A percentile compares a stretch with the other conserved stretches of the same genome.
phyloP scores from a whole-genome alignment of 2,113 vertebrate genomes.

The Circaetus gallicus region DNA sequence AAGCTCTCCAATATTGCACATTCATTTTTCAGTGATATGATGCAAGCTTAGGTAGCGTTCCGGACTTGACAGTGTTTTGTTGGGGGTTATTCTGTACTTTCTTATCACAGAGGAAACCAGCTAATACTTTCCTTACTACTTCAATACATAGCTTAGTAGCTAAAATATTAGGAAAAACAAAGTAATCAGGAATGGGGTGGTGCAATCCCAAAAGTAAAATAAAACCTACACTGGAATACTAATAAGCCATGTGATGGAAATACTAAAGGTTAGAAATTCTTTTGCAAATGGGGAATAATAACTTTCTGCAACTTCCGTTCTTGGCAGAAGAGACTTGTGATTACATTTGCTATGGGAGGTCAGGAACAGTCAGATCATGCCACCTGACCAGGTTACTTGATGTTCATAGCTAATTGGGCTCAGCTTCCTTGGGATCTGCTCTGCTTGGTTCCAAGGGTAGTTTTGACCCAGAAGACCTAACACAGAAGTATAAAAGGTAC shows the following conservation, averaged over 20 bases:
- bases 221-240: constrained; percentile 27
- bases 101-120: constrained; percentile 15
- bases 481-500: not conserved
- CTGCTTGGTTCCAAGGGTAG: not conserved
- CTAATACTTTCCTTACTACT: constrained; percentile 32
- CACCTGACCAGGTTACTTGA: not conserved
- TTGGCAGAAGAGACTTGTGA: not conserved
- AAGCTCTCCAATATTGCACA: not conserved
- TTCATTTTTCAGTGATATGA: not conserved
- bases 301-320: not conserved
- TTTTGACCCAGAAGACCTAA: not conserved
- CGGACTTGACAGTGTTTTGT: not conserved
- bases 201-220: constrained; percentile 65
- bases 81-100: not conserved
- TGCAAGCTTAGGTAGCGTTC: not conserved
- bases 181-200: constrained; percentile 66
- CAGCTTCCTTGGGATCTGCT: not conserved
- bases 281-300: not conserved
- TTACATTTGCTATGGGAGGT: not conserved
- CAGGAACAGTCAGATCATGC: not conserved
- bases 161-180: constrained; percentile 37
- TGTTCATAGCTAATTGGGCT: not conserved
- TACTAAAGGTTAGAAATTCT: constrained; percentile 13
- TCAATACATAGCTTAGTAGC: not conserved
- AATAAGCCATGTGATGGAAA: constrained; percentile 41